Evolutionary conservation across 2,888 invertebrate species (phyloP).

Genomic region (Drosophila nigritarsus): DNA sequence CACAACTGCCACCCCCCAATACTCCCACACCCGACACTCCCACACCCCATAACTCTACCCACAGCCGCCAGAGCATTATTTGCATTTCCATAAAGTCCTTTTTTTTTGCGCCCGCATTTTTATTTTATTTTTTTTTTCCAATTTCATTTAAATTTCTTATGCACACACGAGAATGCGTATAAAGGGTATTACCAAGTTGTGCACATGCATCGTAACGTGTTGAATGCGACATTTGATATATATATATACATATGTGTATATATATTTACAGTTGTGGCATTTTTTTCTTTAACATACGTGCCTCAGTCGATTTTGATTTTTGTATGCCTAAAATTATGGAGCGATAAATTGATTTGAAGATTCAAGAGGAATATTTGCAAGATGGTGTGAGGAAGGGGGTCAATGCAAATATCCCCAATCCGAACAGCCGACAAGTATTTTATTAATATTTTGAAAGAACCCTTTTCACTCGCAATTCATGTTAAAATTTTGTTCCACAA

Average conservation of each 20-base stretch:
- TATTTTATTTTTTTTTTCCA: slow-evolving; percentile 20
- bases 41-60: not conserved
- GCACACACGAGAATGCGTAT: slow-evolving; percentile 7
- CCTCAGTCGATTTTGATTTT: not conserved
- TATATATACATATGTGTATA: not conserved
- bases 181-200: slow-evolving; percentile 16
- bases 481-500: not conserved
- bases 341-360: not conserved
- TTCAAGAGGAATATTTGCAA: not conserved
- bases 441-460: not conserved
- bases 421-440: not conserved
- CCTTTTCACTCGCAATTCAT: not conserved
- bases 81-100: slow-evolving; percentile 44
- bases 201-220: slow-evolving; percentile 4
- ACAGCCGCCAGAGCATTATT: slow-evolving; percentile 43
- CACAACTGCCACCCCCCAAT: not conserved
- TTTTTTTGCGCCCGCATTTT: not conserved
- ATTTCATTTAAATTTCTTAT: slow-evolving; percentile 42
- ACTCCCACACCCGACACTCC: not conserved
- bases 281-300: too few species aligned
- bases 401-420: not conserved
- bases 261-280: not conserved
- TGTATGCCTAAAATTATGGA: not conserved
- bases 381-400: not conserved
- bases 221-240: not conserved